Evolutionary conservation across 2,113 vertebrate species (phyloP), one percentile per base, ranked within the genome.

Genomic region (Nothocercus julius): DNA sequence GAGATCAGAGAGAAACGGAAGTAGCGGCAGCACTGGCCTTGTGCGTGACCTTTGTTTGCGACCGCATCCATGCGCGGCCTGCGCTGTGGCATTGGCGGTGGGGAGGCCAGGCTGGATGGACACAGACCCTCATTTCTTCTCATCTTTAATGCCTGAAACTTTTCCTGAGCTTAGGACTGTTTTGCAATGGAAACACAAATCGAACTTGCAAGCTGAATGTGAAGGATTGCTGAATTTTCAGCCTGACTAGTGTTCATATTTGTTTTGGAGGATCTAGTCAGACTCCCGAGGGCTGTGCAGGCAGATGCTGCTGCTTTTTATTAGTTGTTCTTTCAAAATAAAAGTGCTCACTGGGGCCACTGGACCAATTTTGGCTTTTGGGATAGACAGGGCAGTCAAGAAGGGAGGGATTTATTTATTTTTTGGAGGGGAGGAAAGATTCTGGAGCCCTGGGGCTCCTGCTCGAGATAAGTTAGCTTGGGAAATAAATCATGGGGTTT

Each of bases 211-310:
- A 21, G 12, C 30, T 89, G 36, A 64, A 45, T 83, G 49, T 75
- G 78, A 86, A 91, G 92, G 68, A 63, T 61, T 67, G 85, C 70
- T 3, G 62, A 68, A 42, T 79, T 90, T 90, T 84, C 5, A 13
- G 42, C 13, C 2, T 3, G 63, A 30, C 67, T 69, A 28, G 78
- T 87, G 85, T 51, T 81, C 32, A 20, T 95, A 70, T 95, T 96
- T 97, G 72, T 96, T 90, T 92, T 93, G 79, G 73, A 95, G 86
- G 76, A 73, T 85, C 69, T 87, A 90, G 82, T 92, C 93, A 87
- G 83, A 47, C 74, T 78, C 76, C 66, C 74, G 34, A 61, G 91
- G 79, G 67, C 81, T 87, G 69, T 87, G 27, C 80, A 58, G 89
- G 89, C 77, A 90, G 87, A 92, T 92, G 90, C 84, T 89, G 88